Evolutionary conservation across 2,888 invertebrate species (phyloP), one percentile per base, ranked within the genome.

Genomic region (Sphinx pinastri): DNA sequence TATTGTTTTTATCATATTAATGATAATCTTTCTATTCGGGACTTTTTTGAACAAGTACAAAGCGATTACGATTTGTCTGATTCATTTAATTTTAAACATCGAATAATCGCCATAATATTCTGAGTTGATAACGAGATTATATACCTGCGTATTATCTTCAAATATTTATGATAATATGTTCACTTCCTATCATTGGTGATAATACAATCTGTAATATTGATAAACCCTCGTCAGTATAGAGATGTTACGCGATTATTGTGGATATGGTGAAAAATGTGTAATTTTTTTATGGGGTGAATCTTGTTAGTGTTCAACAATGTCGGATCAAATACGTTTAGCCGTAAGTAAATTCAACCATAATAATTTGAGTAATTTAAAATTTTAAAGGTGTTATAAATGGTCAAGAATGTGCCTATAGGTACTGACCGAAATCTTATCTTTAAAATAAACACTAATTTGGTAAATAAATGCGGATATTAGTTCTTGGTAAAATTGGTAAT

Each of bases 151-250:
- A 71, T 76, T 88, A 91, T 90, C 89, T 84, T 72, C 79, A 81
- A 84, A 85, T 85, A 84, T 85, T 79, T 81, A 68, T 75, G 88
- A 90, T 90, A 89, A 38, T 38, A 7, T 84, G 76, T 78, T 71
- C 67, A 68, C 74, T 75, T 76, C 73, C 72, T 87, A 89, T 89
- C 89, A 78, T 81, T 83, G 80, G 73, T 79, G 91, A 91, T 91
- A 91, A 88, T 74, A 81, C 80, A 82, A 85, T 83, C 84, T 77
- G 79, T 76, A 81, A 79, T 79, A 82, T 84, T 84, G 92, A 92
- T 92, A 90, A 88, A 72, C 74, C 71, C 78, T 78, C 75, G 74
- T 73, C 85, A 91, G 89, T 90, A 81, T 81, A 75, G 69, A 75
- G 77, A 77, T 80, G 77, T 82, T 77, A 78, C 77, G 76, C 79